These are phyloP conservation scores for Zaprionus ghesquierei DNA, from an alignment of 1,140 invertebrate genomes.

Conservation along the genomic window DNA sequence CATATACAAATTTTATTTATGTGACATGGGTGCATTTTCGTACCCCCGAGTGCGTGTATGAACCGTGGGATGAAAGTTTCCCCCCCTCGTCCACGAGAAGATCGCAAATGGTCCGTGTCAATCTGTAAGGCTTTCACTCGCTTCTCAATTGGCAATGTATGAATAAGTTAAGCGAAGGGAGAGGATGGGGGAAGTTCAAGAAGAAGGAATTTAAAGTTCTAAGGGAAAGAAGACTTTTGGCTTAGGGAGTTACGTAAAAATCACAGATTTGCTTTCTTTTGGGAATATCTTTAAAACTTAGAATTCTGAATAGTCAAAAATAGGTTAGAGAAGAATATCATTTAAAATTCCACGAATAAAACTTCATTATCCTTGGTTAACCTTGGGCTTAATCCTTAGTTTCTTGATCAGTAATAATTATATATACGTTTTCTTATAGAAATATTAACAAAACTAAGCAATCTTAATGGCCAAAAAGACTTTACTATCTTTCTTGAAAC, in stretches of 20 bases:
- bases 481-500: not conserved
- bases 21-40: slow-evolving; percentile 69
- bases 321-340: too few species aligned
- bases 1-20: slow-evolving; percentile 81
- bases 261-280: not conserved
- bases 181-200: not conserved
- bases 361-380: too few species aligned
- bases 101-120: slow-evolving; percentile 72
- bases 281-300: not conserved
- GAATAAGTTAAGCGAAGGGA: not conserved
- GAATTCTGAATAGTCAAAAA: not conserved
- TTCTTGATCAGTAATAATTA: too few species aligned
- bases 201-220: not conserved
- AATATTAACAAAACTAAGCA: too few species aligned
- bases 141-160: slow-evolving; percentile 30
- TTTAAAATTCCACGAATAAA: too few species aligned
- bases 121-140: slow-evolving; percentile 47
- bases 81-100: slow-evolving; percentile 17
- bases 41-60: slow-evolving; percentile 51
- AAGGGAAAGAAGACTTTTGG: not conserved
- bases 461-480: not conserved
- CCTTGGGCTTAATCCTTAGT: too few species aligned
- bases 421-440: too few species aligned
- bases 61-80: slow-evolving; percentile 59
- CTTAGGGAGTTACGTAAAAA: too few species aligned